Evolutionary conservation across 2,888 invertebrate genomes (phyloP).

Genomic region (Tachystola acroxantha): DNA sequence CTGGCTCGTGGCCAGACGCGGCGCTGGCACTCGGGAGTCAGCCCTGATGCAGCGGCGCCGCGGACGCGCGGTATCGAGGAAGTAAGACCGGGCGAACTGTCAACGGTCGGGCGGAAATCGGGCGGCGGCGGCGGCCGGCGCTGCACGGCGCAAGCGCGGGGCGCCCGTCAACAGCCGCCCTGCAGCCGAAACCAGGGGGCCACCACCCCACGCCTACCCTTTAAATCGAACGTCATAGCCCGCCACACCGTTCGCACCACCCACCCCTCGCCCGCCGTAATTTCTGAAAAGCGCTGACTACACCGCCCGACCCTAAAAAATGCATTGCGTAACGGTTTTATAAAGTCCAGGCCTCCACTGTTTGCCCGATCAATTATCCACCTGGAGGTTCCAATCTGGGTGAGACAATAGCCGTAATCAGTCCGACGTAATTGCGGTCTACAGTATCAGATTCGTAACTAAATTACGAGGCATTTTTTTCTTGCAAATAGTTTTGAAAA

Average conservation of each 20-base stretch:
- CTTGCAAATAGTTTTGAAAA: too few relatives aligned
- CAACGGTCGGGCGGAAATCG: constrained; percentile 80
- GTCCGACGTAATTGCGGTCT: constrained; percentile 19
- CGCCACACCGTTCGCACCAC: constrained; percentile 59
- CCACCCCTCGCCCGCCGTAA: constrained; percentile 51
- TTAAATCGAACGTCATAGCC: constrained; percentile 78
- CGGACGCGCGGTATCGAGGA: constrained; percentile 73
- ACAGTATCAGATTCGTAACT: constrained; percentile 13
- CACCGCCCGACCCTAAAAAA: constrained; percentile 72
- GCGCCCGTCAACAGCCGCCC: constrained; percentile 78
- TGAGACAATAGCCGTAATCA: constrained; percentile 35
- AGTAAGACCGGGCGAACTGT: constrained; percentile 79
- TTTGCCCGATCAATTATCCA: constrained; percentile 73
- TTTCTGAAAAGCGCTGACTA: constrained; percentile 75
- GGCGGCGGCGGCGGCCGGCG: constrained; percentile 62
- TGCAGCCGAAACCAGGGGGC: constrained; percentile 47
- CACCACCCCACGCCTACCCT: constrained; percentile 54
- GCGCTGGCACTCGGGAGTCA: constrained; percentile 15
- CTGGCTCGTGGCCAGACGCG: constrained; percentile 32
- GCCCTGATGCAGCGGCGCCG: constrained; percentile 47
- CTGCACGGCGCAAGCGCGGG: constrained; percentile 68
- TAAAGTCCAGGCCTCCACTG: constrained; percentile 49
- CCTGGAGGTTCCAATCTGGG: constrained; percentile 32
- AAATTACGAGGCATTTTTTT: too few relatives aligned
- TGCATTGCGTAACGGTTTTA: constrained; percentile 77